Percentiles rank a stretch among this genome's conserved stretches.
Conservation (phyloP, 2,797 vertebrate genomes). For the Odontamblyopus rebecca region DNA sequence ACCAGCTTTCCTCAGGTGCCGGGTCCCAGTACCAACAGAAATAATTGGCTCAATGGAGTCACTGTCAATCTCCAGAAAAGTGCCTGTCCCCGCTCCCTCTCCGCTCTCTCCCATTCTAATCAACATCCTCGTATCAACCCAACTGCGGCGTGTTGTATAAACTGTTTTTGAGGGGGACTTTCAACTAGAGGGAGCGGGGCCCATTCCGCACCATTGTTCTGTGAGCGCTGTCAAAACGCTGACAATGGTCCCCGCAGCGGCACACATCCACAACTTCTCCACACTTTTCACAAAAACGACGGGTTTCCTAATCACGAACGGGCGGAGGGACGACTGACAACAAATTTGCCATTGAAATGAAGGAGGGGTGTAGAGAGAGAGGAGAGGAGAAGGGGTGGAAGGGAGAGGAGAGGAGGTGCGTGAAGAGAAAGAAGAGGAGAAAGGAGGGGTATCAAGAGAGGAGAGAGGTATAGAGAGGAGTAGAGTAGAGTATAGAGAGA, state of each 20-base stretch:
- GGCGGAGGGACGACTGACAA: constrained; percentile 79
- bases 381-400: constrained; percentile 25
- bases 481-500: constrained; percentile 11
- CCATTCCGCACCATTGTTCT: constrained; percentile 80
- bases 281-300: constrained; percentile 77
- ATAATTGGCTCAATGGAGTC: constrained; percentile 76
- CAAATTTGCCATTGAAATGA: constrained; percentile 85
- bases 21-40: constrained; percentile 67
- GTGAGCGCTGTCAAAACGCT: constrained; percentile 79
- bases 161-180: constrained; percentile 73
- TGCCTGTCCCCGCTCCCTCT: constrained; percentile 59
- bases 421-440: constrained; percentile 25
- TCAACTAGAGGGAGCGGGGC: constrained; percentile 76
- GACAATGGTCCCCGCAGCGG: constrained; percentile 66
- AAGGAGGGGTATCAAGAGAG: constrained; percentile 34
- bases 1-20: constrained; percentile 65
- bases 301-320: constrained; percentile 78
- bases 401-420: constrained; percentile 32
- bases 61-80: constrained; percentile 74
- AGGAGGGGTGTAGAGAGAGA: constrained; percentile 41
- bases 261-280: constrained; percentile 74
- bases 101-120: constrained; percentile 78
- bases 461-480: constrained; percentile 29
- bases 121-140: constrained; percentile 80
- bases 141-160: constrained; percentile 74